Evolutionary conservation across 2,888 invertebrate genomes (phyloP), one percentile per base, ranked within the genome.

Genomic region (Flexamia atlantica): DNA sequence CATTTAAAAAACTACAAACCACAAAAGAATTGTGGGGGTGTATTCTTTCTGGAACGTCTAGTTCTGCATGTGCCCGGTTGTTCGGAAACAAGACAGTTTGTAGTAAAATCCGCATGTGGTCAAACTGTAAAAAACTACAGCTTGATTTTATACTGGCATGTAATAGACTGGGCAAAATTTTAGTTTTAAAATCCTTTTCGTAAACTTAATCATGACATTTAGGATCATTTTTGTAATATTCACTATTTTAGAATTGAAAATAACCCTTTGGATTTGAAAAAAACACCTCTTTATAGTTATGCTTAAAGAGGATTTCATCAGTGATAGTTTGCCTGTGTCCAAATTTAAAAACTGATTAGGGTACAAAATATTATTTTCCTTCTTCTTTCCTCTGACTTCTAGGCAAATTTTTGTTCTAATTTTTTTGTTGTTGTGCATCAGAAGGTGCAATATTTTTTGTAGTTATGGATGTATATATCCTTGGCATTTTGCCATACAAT

Each of bases 361-460:
- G 9, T 57, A 57, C 3, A 23, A 2, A 7, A n/a, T 57, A 57
- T 57, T 57, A 23, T 23, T 20, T 57, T 57, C 3, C 57, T 57
- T 57, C 57, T 57, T 57, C 57, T 23, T 57, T 57, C 57, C 12
- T 57, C 57, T 57, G 57, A 46, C 17, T 7, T 57, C 3, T 57
- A 57, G 57, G 23, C 23, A 7, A 23, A 23, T 57, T 57, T 57
- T 23, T 20, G 12, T n/a, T 50, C 50, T 14, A n/a, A 17, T n/a
- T 50, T 14, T 50, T 50, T 50, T 50, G n/a, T n/a, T n/a, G n/a
- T n/a, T n/a, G n/a, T 50, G 12, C 50, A n/a, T 50, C 14, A 17
- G 17, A 50, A 50, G 3, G 3, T 50, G 50, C 36, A 36, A 36
- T 9, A 36, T 7, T 50, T 50, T 36, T 36, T 36, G 36, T 36